phyloP scores from a whole-genome alignment of 2,113 vertebrate species.

The Sminthopsis crassicaudata region DNA sequence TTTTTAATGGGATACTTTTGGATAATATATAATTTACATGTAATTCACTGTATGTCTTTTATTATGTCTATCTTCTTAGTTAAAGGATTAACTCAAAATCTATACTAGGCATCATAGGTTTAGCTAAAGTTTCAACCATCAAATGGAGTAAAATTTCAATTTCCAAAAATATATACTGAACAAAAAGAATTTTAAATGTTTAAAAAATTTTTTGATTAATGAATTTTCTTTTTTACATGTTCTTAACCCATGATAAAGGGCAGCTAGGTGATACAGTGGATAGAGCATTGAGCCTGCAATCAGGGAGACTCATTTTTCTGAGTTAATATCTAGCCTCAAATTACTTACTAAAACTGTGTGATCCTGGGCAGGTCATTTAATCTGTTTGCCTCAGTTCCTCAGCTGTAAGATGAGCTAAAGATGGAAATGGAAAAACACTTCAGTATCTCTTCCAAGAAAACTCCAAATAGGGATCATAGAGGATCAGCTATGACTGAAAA shows the following conservation, averaged over 20 bases:
- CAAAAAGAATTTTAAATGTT: constrained; percentile 31
- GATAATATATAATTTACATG: constrained; percentile 45
- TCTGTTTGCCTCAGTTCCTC: background rate
- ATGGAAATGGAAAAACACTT: background rate
- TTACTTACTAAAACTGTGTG: background rate
- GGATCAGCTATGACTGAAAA: background rate
- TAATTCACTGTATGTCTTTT: background rate
- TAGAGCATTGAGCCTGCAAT: background rate
- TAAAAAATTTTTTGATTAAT: background rate
- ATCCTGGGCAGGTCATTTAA: background rate
- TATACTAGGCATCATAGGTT: background rate
- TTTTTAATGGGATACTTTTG: background rate
- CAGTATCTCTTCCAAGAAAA: background rate
- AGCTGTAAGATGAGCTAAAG: background rate
- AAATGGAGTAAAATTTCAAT: constrained; percentile 12
- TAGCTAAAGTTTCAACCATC: constrained; percentile 36
- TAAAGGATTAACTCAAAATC: constrained; percentile 36
- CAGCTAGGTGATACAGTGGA: background rate
- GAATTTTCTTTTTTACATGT: background rate
- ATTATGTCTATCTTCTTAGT: constrained; percentile 23
- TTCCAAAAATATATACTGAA: constrained; percentile 11
- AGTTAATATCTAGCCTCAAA: background rate
- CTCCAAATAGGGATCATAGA: background rate
- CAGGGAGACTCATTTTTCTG: background rate
- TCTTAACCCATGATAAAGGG: background rate